Evolutionary conservation across 2,797 vertebrate genomes (phyloP).

Genomic region (Sciurus vulgaris): DNA sequence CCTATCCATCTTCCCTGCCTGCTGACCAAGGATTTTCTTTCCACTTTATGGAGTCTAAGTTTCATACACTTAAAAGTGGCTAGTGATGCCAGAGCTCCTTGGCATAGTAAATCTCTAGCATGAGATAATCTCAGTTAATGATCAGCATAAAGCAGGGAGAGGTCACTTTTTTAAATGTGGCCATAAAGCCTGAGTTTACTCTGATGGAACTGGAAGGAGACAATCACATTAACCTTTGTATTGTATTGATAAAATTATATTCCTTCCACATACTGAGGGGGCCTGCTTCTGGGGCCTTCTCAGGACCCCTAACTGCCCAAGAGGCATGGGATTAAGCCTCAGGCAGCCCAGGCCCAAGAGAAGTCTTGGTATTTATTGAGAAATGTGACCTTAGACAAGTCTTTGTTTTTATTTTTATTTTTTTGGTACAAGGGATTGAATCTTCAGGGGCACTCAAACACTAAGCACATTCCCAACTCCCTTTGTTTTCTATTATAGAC

Average conservation of each 20-base stretch:
- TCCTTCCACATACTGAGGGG: conserved; percentile 6
- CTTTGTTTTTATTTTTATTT: neutral
- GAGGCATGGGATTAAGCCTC: neutral
- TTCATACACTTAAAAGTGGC: conserved; percentile 87
- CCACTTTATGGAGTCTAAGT: conserved; percentile 87
- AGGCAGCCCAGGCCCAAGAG: neutral
- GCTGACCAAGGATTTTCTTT: conserved; percentile 87
- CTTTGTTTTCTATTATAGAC: too few relatives aligned
- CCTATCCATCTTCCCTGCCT: conserved; percentile 74
- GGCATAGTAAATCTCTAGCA: conserved; percentile 87
- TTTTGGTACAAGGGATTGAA: neutral
- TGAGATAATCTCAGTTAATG: conserved; percentile 89
- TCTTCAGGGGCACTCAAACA: too few relatives aligned
- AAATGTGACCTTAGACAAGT: neutral
- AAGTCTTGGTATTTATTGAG: neutral
- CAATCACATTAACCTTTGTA: conserved; percentile 87
- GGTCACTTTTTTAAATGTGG: conserved; percentile 85
- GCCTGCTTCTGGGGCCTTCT: neutral
- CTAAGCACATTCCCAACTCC: too few relatives aligned
- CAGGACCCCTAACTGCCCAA: too few relatives aligned
- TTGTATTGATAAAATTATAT: conserved; percentile 77
- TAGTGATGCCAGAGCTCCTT: conserved; percentile 88
- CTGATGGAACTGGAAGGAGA: conserved; percentile 82
- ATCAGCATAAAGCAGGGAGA: conserved; percentile 88
- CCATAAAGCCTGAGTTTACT: conserved; percentile 86